A percentile compares a stretch with the other conserved stretches of the same genome.
These are phyloP conservation scores for Epirrita christyi DNA, from an alignment of 2,888 invertebrate genomes.

Conservation along the genomic window DNA sequence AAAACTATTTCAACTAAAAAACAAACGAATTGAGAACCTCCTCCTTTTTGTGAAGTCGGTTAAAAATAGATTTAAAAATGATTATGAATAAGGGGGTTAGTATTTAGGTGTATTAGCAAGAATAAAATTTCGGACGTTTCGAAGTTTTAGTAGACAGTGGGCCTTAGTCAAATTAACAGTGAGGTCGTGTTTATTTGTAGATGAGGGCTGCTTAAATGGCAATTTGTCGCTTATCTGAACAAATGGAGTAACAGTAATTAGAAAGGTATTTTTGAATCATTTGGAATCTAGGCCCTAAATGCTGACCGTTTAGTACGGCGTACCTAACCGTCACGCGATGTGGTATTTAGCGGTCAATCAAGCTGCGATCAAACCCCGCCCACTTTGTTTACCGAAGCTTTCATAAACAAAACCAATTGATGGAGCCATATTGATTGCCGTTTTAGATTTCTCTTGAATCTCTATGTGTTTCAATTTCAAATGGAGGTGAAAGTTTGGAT, in stretches of 20 bases:
- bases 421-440: background rate
- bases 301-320: background rate
- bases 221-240: constrained; percentile 25
- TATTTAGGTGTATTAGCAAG: background rate
- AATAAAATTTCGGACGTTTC: no score
- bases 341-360: constrained; percentile 21
- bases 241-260: no score
- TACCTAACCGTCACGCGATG: constrained; percentile 15
- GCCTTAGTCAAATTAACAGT: constrained; percentile 39
- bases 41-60: no score
- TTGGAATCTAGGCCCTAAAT: background rate
- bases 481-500: background rate
- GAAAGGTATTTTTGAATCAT: background rate
- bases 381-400: background rate
- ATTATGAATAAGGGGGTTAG: no score
- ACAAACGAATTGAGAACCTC: no score
- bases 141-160: constrained; percentile 9
- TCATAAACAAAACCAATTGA: constrained; percentile 1
- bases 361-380: constrained; percentile 11
- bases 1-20: no score
- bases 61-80: no score
- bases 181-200: constrained; percentile 32
- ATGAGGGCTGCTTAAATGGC: constrained; percentile 35
- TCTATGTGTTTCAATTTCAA: no score
- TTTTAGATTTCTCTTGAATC: background rate